A percentile compares a stretch with the other conserved stretches of the same genome.
phyloP scores from a whole-genome alignment of 92 coral and sea anemone species.

The Anthopleura xanthogrammica region DNA sequence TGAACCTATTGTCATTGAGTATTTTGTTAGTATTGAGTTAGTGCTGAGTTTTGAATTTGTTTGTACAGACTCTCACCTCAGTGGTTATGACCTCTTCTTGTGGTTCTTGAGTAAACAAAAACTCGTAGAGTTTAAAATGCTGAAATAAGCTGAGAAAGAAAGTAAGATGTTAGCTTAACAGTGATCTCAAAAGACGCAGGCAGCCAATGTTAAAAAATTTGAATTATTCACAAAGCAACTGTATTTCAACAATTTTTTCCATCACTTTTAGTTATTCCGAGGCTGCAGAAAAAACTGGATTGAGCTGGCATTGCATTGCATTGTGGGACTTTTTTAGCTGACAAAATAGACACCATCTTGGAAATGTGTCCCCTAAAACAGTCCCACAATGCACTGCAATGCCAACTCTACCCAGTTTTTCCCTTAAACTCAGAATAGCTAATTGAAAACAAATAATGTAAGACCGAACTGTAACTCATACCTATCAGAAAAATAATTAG shows the following conservation, averaged over 20 bases:
- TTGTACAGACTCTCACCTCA: slow-evolving; percentile 50
- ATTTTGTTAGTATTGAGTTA: neutral
- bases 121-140: slow-evolving; percentile 88
- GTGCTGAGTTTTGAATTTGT: neutral
- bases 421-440: no score
- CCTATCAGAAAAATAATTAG: slow-evolving; percentile 92
- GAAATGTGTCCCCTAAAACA: no score
- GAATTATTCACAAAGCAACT: neutral
- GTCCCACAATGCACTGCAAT: no score
- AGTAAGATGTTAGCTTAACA: neutral
- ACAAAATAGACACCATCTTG: no score
- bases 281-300: no score
- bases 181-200: no score
- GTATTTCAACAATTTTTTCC: neutral
- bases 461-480: neutral
- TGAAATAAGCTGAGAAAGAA: slow-evolving; percentile 66
- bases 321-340: no score
- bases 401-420: no score
- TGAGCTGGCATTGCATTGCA: neutral
- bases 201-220: neutral
- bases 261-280: no score
- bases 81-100: slow-evolving; percentile 64
- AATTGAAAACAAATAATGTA: no score
- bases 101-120: slow-evolving; percentile 74
- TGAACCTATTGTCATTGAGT: slow-evolving; percentile 44